Evolutionary conservation across 2,888 invertebrate species (phyloP).

Genomic region (Caenorhabditis angaria): DNA sequence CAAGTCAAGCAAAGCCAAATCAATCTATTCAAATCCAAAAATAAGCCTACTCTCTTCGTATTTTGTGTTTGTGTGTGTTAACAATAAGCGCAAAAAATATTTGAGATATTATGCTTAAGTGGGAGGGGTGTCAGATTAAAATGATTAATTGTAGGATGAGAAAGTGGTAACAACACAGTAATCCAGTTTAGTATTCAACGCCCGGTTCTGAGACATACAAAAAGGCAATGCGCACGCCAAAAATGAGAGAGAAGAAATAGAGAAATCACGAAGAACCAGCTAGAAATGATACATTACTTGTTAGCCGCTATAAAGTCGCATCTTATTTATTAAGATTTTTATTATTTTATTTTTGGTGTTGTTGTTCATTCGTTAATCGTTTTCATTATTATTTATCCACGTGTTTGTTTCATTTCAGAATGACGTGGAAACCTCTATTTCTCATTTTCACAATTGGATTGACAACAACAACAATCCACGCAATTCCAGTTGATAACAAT

Average conservation of each 20-base stretch:
- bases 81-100: not conserved
- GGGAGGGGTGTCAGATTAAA: slow-evolving; percentile 47
- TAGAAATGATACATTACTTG: slow-evolving; percentile 40
- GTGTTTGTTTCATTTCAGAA: slow-evolving; percentile 16
- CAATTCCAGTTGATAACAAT: slow-evolving; percentile 66
- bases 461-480: slow-evolving; percentile 7
- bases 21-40: not conserved
- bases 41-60: not conserved
- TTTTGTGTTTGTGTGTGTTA: not conserved
- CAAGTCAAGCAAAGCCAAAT: not conserved
- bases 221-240: not conserved
- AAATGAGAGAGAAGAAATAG: not conserved
- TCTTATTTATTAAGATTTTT: slow-evolving; percentile 5
- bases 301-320: not conserved
- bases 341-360: not conserved
- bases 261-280: slow-evolving; percentile 29
- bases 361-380: not conserved
- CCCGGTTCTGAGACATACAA: slow-evolving; percentile 3
- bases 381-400: slow-evolving; percentile 1
- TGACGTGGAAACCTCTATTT: slow-evolving; percentile 41
- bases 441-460: slow-evolving; percentile 4
- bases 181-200: slow-evolving; percentile 24
- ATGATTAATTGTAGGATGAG: slow-evolving; percentile 47
- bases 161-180: slow-evolving; percentile 51
- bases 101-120: slow-evolving; percentile 1